Base-by-base conservation (phyloP, 2,888 invertebrate genomes). In the Seladonia tumulorum region DNA sequence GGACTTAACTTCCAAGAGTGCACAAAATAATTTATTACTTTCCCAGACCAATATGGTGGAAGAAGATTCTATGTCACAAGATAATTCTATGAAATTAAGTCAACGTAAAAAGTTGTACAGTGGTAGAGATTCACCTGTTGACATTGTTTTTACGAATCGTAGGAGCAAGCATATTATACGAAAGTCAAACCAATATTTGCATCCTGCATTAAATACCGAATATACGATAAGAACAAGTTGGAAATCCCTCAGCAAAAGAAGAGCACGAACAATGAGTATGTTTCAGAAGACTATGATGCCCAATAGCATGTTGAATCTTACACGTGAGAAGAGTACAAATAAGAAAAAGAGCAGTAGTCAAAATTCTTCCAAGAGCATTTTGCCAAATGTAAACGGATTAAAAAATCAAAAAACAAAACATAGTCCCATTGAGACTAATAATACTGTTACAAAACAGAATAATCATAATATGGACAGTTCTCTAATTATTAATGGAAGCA, bases 81-180 rank as follows among this genome's bases (percentile, higher is more conserved):
- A 22, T 18, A 63, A 10, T 25, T 0, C 5, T 45, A 53, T 0
- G 18, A 75, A 35, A 74, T 25, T 35, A 22, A 42, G 42, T 70
- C 70, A 49, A 68, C 90, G 90, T 12, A 92, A 90, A 47, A 94
- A 93, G 83, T 90, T 94, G 29, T 93, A 91, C 45, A 92, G 85
- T 16, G 89, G 84, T 25, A 87, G 89, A 79, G 80, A 91, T 57
- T 94, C 94, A 4, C 92, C 93, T 8, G 86, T 91, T 25, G 94
- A 94, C 82, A 82, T 94, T 10, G 82, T 72, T 63, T 45, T 66
- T 77, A 66, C 47, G 22, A 42, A 73, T 29, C 68, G 73, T 53
- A 60, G 22, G 29, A 71, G 14, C 29, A 63, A 22, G 60, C 25
- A 12, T n/a, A 47, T 0, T 68, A 5, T 71, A 29, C 18, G 49